Conservation (phyloP, 1,140 invertebrate species). For the Lasioglossum albipes region DNA sequence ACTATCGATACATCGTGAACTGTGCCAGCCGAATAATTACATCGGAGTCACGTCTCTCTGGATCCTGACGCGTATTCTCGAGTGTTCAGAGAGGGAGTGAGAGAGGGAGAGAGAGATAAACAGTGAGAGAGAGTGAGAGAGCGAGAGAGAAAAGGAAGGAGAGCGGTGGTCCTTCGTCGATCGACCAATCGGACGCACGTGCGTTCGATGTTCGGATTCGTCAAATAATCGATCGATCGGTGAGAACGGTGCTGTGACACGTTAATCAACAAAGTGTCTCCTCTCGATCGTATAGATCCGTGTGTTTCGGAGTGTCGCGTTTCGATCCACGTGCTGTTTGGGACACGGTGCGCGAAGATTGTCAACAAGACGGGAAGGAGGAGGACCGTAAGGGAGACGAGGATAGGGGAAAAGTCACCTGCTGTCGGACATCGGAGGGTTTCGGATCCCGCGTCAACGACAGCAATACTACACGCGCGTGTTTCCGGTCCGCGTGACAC, state of each 20-base stretch:
- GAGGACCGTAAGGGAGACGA: not conserved
- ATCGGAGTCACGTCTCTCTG: not conserved
- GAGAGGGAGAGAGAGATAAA: not conserved
- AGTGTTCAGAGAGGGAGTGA: not conserved
- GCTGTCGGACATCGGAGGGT: not conserved
- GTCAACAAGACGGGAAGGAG: not conserved
- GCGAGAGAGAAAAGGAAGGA: no score
- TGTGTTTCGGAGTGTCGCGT: conserved; percentile 19
- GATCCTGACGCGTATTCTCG: not conserved
- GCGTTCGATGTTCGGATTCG: not conserved
- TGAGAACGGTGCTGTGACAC: conserved; percentile 34
- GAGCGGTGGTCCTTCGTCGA: not conserved
- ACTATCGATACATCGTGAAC: conserved; percentile 26
- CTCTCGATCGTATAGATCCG: conserved; percentile 20
- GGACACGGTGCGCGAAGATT: not conserved
- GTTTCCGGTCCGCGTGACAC: conserved; percentile 13
- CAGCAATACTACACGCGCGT: not conserved
- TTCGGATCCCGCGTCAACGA: conserved; percentile 11
- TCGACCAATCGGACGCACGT: conserved; percentile 21
- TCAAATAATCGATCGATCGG: conserved; percentile 23
- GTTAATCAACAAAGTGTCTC: conserved; percentile 11
- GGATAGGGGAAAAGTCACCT: conserved; percentile 6
- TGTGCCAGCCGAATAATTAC: conserved; percentile 35
- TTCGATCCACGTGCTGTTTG: conserved; percentile 28
- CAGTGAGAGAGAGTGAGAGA: no score